A percentile compares a stretch with the other conserved stretches of the same genome.
Evolutionary conservation across 2,888 invertebrate species (phyloP).

Genomic region (Mythimna impura): DNA sequence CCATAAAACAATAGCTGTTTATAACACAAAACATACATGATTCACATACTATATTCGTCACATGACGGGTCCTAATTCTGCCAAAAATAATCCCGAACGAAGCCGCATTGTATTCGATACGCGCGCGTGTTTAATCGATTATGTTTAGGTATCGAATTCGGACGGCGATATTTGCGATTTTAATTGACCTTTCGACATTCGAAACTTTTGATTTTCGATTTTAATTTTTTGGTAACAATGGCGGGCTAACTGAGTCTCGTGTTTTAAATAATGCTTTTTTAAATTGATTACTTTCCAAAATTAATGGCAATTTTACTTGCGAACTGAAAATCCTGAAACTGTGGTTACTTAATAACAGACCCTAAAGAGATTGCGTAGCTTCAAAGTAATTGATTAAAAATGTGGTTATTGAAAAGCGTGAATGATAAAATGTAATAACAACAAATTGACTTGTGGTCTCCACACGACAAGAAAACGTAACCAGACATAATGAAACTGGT

Average conservation of each 20-base stretch:
- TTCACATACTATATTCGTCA: conserved; percentile 56
- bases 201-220: conserved; percentile 55
- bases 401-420: conserved; percentile 30
- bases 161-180: conserved; percentile 72
- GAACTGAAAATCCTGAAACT: not conserved
- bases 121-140: conserved; percentile 88
- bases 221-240: conserved; percentile 52
- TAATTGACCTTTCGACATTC: conserved; percentile 68
- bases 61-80: conserved; percentile 68
- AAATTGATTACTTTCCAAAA: not conserved
- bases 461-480: conserved; percentile 68
- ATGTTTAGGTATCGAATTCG: conserved; percentile 85
- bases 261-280: not conserved
- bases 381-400: conserved; percentile 35
- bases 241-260: not conserved
- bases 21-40: conserved; percentile 35
- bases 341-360: not conserved
- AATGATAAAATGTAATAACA: conserved; percentile 50
- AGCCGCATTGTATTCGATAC: conserved; percentile 80
- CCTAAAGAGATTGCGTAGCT: not conserved
- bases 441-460: conserved; percentile 56
- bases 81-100: conserved; percentile 67
- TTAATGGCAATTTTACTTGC: not conserved
- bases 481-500: conserved; percentile 49
- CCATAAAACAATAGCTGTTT: conserved; percentile 46